Percentiles rank a stretch among this genome's conserved stretches.
Conservation (phyloP, 2,113 vertebrate genomes). For the Poeciliopsis occidentalis region DNA sequence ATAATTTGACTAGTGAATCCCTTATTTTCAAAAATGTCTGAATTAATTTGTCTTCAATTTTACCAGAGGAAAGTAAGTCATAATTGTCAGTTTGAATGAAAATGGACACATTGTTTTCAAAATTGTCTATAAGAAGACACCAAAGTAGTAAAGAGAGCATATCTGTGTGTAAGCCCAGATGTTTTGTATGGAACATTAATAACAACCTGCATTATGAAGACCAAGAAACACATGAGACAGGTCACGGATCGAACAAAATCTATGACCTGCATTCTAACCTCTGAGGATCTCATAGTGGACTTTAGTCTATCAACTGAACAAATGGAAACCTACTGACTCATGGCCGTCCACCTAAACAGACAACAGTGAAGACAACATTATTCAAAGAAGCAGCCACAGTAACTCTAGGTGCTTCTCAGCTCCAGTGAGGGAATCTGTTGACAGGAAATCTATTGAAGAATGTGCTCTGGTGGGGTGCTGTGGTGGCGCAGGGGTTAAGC, state of each 20-base stretch:
- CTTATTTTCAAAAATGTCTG: no score
- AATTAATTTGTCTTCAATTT: no score
- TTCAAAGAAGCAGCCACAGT: not conserved
- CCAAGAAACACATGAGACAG: not conserved
- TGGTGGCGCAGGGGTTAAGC: no score
- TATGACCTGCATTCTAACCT: no score
- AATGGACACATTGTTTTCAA: not conserved
- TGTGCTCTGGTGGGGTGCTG: no score
- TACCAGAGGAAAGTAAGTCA: not conserved
- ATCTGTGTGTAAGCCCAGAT: not conserved
- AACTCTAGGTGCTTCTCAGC: no score
- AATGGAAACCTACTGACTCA: not conserved
- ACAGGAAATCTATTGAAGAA: not conserved
- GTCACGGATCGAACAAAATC: not conserved
- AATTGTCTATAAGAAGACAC: not conserved
- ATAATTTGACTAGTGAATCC: no score
- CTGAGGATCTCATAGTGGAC: no score
- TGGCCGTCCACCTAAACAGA: not conserved
- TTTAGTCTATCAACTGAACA: not conserved
- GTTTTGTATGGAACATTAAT: not conserved
- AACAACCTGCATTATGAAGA: not conserved
- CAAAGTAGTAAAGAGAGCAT: no score
- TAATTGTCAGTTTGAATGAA: not conserved
- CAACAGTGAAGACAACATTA: not conserved
- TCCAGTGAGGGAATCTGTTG: not conserved